These are phyloP conservation scores for Resseliella maxima DNA, from an alignment of 2,888 invertebrate genomes.

Conservation along the genomic window DNA sequence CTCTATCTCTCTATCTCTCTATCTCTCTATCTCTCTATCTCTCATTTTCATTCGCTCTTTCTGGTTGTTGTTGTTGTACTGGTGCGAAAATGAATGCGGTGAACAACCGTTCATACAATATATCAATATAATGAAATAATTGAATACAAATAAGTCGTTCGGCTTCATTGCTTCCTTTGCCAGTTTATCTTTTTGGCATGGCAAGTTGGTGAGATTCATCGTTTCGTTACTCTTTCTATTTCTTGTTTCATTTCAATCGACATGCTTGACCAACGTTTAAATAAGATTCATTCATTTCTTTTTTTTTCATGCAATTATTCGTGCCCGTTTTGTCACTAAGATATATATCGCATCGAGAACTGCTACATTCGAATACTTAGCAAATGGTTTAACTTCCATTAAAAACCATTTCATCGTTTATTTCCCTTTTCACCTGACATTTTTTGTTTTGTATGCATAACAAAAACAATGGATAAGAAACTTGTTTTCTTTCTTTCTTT, in stretches of 20 bases:
- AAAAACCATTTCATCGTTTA: not conserved
- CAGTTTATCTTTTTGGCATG: constrained; percentile 29
- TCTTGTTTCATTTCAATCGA: not conserved
- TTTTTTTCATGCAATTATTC: constrained; percentile 1
- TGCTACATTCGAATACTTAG: not conserved
- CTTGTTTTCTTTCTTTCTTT: not conserved
- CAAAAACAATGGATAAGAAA: not conserved
- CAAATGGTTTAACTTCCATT: not conserved
- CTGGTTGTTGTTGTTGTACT: not conserved
- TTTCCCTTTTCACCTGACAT: constrained; percentile 23
- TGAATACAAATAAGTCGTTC: constrained; percentile 53
- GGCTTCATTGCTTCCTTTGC: constrained; percentile 48
- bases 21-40: no score
- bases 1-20: no score
- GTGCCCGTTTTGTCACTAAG: constrained; percentile 8
- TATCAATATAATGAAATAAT: constrained; percentile 51
- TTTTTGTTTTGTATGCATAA: not conserved
- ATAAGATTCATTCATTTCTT: constrained; percentile 4
- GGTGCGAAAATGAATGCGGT: not conserved
- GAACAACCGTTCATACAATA: not conserved
- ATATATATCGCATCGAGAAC: not conserved
- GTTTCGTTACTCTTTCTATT: not conserved
- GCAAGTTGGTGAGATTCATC: not conserved
- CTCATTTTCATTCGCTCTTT: no score
- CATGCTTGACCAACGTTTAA: constrained; percentile 5